A percentile compares a stretch with the other conserved stretches of the same genome.
These are phyloP conservation scores for Drosophila ananassae DNA, from an alignment of 1,140 invertebrate genomes.

Conservation along the genomic window DNA sequence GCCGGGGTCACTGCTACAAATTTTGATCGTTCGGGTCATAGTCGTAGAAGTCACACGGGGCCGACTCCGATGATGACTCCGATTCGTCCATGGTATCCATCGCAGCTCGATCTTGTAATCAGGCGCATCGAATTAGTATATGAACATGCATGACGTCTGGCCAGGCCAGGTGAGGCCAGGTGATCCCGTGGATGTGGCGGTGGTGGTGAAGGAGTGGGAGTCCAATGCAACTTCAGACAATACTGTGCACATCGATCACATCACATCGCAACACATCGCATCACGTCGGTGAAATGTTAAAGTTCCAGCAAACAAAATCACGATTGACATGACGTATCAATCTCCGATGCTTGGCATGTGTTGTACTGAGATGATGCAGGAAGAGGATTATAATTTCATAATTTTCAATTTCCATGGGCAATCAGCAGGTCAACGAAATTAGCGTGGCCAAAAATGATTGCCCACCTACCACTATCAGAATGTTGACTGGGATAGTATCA, in stretches of 20 bases:
- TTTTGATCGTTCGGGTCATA: conserved; percentile 81
- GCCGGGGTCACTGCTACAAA: conserved; percentile 75
- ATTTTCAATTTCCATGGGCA: conserved; percentile 82
- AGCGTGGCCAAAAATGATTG: conserved; percentile 79
- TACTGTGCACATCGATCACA: conserved; percentile 37
- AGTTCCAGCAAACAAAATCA: conserved; percentile 82
- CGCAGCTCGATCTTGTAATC: conserved; percentile 69
- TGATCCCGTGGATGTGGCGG: conserved; percentile 31
- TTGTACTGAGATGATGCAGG: conserved; percentile 45
- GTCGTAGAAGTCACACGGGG: conserved; percentile 68
- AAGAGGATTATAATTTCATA: conserved; percentile 81
- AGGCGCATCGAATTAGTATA: conserved; percentile 81
- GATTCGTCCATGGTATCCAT: conserved; percentile 10
- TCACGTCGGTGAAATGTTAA: conserved; percentile 81
- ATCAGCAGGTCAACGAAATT: conserved; percentile 81
- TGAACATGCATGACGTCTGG: conserved; percentile 81
- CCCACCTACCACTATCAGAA: conserved; percentile 52
- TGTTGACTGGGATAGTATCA: conserved; percentile 17
- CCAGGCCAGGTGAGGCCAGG: conserved; percentile 16
- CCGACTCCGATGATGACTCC: conserved; percentile 11
- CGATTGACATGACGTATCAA: conserved; percentile 77
- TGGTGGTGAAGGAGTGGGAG: conserved; percentile 8
- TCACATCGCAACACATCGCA: conserved; percentile 60
- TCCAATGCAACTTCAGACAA: conserved; percentile 21
- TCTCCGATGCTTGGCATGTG: conserved; percentile 61